Base-by-base conservation (phyloP, 2,888 invertebrate species). In the Fragum fragum region DNA sequence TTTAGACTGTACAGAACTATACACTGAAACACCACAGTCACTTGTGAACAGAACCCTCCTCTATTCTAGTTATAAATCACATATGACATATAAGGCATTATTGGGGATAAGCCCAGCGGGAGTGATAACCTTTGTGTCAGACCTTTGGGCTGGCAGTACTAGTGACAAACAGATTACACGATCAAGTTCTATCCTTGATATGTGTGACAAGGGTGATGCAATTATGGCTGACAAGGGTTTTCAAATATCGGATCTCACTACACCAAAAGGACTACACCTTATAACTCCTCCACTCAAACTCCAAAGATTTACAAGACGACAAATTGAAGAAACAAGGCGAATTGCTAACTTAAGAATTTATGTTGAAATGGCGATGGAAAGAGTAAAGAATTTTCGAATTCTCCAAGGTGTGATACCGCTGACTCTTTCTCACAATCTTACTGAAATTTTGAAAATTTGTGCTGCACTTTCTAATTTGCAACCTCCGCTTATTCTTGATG, bases 1-100 rank as follows among this genome's bases (percentile, higher is more conserved):
- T 21, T 63, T 87, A 29, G 88, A 88, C 79, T 88, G 88, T 47
- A 88, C 87, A 42, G 86, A 88, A 61, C 21, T 88, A 16, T 76
- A 36, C 32, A 84, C 81, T 42, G 73, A 88, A 42, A 76, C 70
- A 32, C 83, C 85, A 21, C 52, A 73, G 1, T 83, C 83, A 11
- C 42, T 83, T 0, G 14, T 42, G 3, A 55, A 69, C 5, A 77
- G 78, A 42, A 71, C 78, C 18, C 28, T 85, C 36, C 26, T 81
- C 57, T 87, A 73, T 39, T 76, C 76, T 21, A 16, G 70, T 26
- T 85, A 85, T 53, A 88, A 87, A 29, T 68, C 73, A 14, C 76
- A 76, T 18, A 83, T 76, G 68, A 88, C 86, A 3, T 79, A 39
- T 1, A 88, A 88, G 57, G 63, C 59, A 0, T 57, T 86, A 1